Evolutionary conservation across 2,888 invertebrate species (phyloP), one percentile per base, ranked within the genome.

Genomic region (Malacosoma neustria): DNA sequence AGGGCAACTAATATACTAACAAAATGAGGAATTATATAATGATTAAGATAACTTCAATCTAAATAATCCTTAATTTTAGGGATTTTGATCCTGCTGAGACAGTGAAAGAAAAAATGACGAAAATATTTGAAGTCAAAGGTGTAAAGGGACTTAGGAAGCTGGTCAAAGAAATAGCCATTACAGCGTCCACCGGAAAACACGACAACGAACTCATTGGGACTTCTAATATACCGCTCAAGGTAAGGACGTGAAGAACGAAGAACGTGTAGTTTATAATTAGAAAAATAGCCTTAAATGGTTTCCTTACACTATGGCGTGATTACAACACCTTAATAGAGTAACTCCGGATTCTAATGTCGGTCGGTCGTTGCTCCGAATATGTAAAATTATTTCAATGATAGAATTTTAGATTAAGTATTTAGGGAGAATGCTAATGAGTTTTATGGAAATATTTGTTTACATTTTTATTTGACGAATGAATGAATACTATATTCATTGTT

Each of bases 141-240:
- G 91, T 95, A 0, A 91, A 91, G 62, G 96, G 96, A 0, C 85
- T 96, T 11, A 88, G 93, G 15, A 95, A 94, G 70, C 72, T 95
- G 29, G 92, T 95, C 85, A 96, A 95, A 63, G 96, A 96, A 79
- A 94, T 96, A 40, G 95, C 94, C 0, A 92, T 98, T 11, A 97
- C 98, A 0, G 98, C 98, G 32, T 96, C 97, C 0, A 96, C 96
- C 1, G 93, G 98, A 46, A 96, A 92, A 87, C 96, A 93, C 74
- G 93, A 97, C 51, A 98, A 99, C 67, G 99, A 99, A 77, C 91
- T 99, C 39, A 94, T 99, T 41, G 99, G 99, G 1, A 92, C 92
- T 41, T 91, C 96, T 32, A 91, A 91, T 63, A 91, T 99, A 59
- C 91, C 93, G 9, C 81, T 98, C 3, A 95, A 93, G 80, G 95